Evolutionary conservation across 92 coral and sea anemone genomes (phyloP).

Genomic region (Desmophyllum pertusum): DNA sequence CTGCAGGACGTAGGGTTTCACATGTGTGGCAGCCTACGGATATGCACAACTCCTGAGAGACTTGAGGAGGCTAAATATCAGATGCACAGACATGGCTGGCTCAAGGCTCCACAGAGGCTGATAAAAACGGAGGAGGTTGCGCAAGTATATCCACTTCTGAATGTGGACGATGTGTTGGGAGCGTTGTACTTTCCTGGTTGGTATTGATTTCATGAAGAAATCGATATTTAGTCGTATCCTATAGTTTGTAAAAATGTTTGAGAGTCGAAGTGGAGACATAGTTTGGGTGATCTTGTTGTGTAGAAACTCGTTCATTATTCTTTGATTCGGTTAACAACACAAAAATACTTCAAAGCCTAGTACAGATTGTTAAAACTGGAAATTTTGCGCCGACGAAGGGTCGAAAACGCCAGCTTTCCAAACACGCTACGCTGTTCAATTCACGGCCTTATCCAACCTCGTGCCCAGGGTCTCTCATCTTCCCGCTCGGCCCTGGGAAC

Average conservation of each 20-base stretch:
- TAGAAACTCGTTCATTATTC: too few species aligned
- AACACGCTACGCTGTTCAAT: too few species aligned
- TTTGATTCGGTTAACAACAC: too few species aligned
- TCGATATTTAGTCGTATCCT: background rate
- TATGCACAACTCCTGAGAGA: slow-evolving; percentile 83
- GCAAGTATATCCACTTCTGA: slow-evolving; percentile 82
- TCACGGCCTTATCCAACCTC: too few species aligned
- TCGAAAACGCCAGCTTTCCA: too few species aligned
- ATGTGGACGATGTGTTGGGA: slow-evolving; percentile 78
- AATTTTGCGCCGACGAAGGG: too few species aligned
- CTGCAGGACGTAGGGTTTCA: slow-evolving; percentile 87
- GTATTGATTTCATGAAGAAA: background rate
- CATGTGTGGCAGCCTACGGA: slow-evolving; percentile 83
- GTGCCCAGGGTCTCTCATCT: too few species aligned
- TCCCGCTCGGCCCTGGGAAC: too few species aligned
- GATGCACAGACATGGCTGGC: slow-evolving; percentile 91
- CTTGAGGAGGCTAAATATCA: slow-evolving; percentile 89
- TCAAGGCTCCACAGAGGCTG: slow-evolving; percentile 87
- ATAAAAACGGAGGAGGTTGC: slow-evolving; percentile 85
- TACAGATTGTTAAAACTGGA: too few species aligned
- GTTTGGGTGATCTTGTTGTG: too few species aligned
- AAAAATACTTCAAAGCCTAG: too few species aligned
- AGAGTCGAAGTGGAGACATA: background rate
- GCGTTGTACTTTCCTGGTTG: slow-evolving; percentile 89
- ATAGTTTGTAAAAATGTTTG: background rate